These are phyloP conservation scores for Pedicia rivosa DNA, from an alignment of 2,888 invertebrate genomes.

Conservation along the genomic window DNA sequence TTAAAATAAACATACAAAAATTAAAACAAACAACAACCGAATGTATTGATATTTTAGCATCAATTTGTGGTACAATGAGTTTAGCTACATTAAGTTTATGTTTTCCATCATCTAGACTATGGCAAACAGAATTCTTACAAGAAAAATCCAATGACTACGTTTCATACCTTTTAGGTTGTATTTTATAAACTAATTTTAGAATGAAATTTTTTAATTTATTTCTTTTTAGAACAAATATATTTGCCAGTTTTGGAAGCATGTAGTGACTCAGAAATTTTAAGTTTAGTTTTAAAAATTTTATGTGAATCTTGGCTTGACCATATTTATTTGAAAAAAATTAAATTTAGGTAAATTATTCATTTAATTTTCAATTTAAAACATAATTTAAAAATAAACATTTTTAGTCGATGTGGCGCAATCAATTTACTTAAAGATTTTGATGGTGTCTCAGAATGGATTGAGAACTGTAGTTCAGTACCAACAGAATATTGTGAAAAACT, in stretches of 20 bases:
- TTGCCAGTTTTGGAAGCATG: conserved; percentile 64
- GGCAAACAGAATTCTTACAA: conserved; percentile 38
- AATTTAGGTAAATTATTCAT: too few relatives aligned
- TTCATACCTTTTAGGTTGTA: conserved; percentile 50
- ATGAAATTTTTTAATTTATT: conserved; percentile 5
- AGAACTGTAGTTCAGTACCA: conserved; percentile 39
- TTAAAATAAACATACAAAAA: conserved; percentile 55
- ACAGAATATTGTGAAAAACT: conserved; percentile 31
- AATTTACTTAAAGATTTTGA: conserved; percentile 71
- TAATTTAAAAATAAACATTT: too few relatives aligned
- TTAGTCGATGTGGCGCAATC: conserved; percentile 60
- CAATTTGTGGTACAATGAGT: conserved; percentile 59
- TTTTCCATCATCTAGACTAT: conserved; percentile 54
- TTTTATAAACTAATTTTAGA: background rate
- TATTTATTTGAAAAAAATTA: conserved; percentile 65
- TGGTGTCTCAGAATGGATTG: conserved; percentile 60
- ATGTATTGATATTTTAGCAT: conserved; percentile 53
- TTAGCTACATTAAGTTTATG: conserved; percentile 69
- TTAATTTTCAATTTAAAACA: too few relatives aligned
- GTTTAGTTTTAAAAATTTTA: conserved; percentile 64
- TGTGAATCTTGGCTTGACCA: conserved; percentile 81
- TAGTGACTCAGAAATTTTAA: conserved; percentile 51
- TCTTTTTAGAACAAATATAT: conserved; percentile 49
- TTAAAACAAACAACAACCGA: conserved; percentile 58
- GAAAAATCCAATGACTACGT: conserved; percentile 46